phyloP scores from a whole-genome alignment of 2,888 invertebrate genomes.

The Nomada flava region DNA sequence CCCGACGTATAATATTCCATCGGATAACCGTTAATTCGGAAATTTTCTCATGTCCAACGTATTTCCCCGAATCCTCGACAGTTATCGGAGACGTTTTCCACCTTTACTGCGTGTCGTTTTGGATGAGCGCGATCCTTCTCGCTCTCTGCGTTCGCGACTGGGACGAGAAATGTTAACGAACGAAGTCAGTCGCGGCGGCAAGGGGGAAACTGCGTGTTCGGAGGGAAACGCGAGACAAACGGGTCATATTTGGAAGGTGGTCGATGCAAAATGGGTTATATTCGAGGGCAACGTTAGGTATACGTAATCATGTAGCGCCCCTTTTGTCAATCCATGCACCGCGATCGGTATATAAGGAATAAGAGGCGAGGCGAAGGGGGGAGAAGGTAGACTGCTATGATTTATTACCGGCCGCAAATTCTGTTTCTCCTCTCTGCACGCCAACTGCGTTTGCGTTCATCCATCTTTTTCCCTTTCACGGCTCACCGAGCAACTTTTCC shows the following conservation, averaged over 20 bases:
- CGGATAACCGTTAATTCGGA: not conserved
- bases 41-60: too few species aligned
- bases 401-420: constrained; percentile 84
- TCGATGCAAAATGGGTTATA: constrained; percentile 56
- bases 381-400: constrained; percentile 80
- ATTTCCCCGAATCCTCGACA: too few species aligned
- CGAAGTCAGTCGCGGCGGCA: too few species aligned
- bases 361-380: constrained; percentile 57
- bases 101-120: too few species aligned
- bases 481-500: constrained; percentile 78
- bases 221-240: not conserved
- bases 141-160: too few species aligned
- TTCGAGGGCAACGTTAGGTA: constrained; percentile 55
- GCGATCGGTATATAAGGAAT: constrained; percentile 61
- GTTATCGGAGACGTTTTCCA: too few species aligned
- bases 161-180: too few species aligned
- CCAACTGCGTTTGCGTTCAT: constrained; percentile 83
- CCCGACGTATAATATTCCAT: constrained; percentile 2
- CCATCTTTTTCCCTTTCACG: constrained; percentile 84
- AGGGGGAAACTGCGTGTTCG: not conserved
- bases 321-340: constrained; percentile 59
- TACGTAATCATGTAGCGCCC: constrained; percentile 57
- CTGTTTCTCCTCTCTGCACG: constrained; percentile 82
- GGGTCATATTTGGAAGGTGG: constrained; percentile 38
- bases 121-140: too few species aligned